Evolutionary conservation across 2,797 vertebrate genomes (phyloP).

Genomic region (Thamnophis elegans): DNA sequence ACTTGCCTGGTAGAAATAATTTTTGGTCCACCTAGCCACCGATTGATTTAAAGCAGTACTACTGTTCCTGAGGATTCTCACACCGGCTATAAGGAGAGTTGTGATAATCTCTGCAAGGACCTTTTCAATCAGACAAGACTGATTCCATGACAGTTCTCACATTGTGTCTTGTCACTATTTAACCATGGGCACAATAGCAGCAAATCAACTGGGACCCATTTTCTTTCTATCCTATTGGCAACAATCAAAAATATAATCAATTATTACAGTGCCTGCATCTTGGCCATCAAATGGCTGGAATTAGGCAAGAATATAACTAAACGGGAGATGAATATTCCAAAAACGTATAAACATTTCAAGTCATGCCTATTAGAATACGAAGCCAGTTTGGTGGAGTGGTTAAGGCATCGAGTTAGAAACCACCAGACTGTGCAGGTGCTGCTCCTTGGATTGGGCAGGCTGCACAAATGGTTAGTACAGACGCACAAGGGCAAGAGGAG

Average conservation of each 20-base stretch:
- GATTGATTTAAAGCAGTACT: neutral
- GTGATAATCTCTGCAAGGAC: neutral
- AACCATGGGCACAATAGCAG: neutral
- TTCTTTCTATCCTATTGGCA: neutral
- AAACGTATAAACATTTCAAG: neutral
- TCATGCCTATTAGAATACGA: neutral
- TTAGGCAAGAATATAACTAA: neutral
- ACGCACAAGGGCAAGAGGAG: neutral
- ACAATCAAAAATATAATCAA: neutral
- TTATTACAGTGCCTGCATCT: neutral
- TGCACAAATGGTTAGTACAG: neutral
- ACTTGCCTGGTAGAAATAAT: neutral
- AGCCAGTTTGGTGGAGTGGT: neutral
- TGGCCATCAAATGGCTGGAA: neutral
- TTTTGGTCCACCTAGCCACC: neutral
- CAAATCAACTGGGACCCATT: neutral
- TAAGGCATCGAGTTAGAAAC: neutral
- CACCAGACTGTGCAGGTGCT: neutral
- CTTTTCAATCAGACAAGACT: neutral
- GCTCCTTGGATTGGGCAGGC: neutral
- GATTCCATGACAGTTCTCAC: neutral
- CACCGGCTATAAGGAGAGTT: neutral
- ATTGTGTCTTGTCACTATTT: neutral
- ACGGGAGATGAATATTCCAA: neutral
- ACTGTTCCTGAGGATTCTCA: neutral